Base-by-base conservation (phyloP, 2,888 invertebrate species). In the Apotomis betuletana region DNA sequence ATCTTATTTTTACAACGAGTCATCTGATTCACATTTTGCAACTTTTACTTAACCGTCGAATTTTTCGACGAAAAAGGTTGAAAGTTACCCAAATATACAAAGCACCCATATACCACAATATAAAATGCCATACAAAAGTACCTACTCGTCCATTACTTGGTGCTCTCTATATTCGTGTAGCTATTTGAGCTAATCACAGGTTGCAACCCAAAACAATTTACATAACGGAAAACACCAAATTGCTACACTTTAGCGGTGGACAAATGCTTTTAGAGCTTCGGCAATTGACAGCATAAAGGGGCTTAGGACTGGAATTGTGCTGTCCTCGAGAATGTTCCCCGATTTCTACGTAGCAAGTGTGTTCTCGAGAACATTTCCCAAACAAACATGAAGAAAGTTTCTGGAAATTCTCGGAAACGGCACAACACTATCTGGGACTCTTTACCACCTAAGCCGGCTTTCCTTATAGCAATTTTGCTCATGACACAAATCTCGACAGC, bases 101-200 rank as follows among this genome's bases (percentile, higher is more conserved):
- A 61, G 60, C 60, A 38, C 15, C 46, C 49, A 54, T 60, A 67
- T 57, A 70, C 65, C 61, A 44, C 63, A 70, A 70, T 70, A 70
- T 70, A 70, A 70, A 70, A 70, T 70, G 65, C 65, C 65, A 70
- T 70, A 70, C 70, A 70, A 70, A 70, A 70, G 70, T 70, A 67
- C 49, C 59, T 67, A 70, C 65, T 60, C 55, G 60, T 38, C 65
- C 49, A 54, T 55, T 70, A 61, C 51, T 49, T 52, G 65, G 67
- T 13, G 68, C 60, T 63, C 68, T 71, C 62, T 67, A 68, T 63
- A 69, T 63, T 60, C 41, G 55, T n/a, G 49, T 65, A 61, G 15
- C 12, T 44, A 44, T 61, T 13, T 36, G 38, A 36, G 27, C 8
- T n/a, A 12, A n/a, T 10, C 13, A 8, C n/a, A 3, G 41, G 12